Base-by-base conservation (phyloP, 2,113 vertebrate genomes). In the Solea solea region DNA sequence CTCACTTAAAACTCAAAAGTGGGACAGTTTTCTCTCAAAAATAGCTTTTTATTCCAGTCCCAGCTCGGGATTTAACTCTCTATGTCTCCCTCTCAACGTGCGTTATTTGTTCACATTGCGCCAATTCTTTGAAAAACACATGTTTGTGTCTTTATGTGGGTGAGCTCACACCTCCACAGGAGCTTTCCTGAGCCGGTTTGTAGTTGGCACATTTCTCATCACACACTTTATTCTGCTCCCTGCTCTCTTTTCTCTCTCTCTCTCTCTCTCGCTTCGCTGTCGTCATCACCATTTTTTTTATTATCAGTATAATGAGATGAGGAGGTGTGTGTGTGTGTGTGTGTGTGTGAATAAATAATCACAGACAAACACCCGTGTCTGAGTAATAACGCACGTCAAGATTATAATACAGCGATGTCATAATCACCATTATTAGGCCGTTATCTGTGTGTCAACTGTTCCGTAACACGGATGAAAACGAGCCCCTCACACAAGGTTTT, bases 91-190 rank as follows among this genome's bases (percentile, higher is more conserved):
- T n/a, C 25, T 14, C 45, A 21, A 12, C 14, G 14, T 48, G 45
- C 45, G 11, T 48, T 14, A 10, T 15, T 8, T 61, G n/a, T 67
- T 82, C 76, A 67, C 53, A 80, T 86, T 79, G 65, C 63, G 77
- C 85, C 68, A 74, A 70, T 34, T 44, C 52, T 25, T 28, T 82
- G 76, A 73, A 76, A 73, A 69, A 69, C 76, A 62, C 79, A 76
- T 78, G 81, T 85, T 89, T 82, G 52, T 88, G 72, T 80, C 84
- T 88, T 88, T 72, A 64, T 82, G 82, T 80, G 88, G 85, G 87
- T 88, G 86, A 88, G 86, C 89, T 92, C 85, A 84, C 90, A 90
- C 89, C 89, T 93, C 89, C 63, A 58, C 89, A 41, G 88, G 88
- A 89, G 82, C 68, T 84, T 83, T 84, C 84, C 84, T 78, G 81